Evolutionary conservation across 2,888 invertebrate genomes (phyloP).

Genomic region (Oxystoma pomonae): DNA sequence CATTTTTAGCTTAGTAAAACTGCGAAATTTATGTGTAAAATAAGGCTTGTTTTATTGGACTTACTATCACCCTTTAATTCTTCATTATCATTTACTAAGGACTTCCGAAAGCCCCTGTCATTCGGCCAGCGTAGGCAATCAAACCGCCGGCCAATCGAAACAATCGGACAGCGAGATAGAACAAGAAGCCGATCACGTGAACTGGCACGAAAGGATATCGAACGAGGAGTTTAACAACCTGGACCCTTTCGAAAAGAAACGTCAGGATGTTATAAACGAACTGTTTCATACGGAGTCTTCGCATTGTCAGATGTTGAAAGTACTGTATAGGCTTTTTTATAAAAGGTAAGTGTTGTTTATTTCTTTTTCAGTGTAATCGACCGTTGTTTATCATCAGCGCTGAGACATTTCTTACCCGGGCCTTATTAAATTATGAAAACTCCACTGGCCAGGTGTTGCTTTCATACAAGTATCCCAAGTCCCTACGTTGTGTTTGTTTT

Average conservation of each 20-base stretch:
- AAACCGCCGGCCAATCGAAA: constrained; percentile 23
- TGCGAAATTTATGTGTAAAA: no score
- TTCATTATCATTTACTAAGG: no score
- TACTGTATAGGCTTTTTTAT: constrained; percentile 79
- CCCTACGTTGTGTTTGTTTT: no score
- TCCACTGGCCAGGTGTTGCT: no score
- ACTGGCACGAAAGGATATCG: constrained; percentile 73
- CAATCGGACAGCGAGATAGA: constrained; percentile 55
- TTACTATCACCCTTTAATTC: no score
- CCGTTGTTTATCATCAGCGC: no score
- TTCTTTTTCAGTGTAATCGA: no score
- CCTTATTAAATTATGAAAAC: no score
- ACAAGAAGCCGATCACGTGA: constrained; percentile 61
- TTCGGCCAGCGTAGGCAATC: constrained; percentile 67
- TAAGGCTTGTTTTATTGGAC: no score
- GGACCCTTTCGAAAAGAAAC: constrained; percentile 78
- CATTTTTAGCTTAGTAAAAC: no score
- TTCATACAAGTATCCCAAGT: no score
- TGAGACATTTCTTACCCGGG: no score
- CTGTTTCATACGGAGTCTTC: constrained; percentile 81
- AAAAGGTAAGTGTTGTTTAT: constrained; percentile 59
- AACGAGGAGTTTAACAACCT: constrained; percentile 70
- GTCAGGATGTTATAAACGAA: constrained; percentile 89
- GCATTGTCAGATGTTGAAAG: constrained; percentile 84
- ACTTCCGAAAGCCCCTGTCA: constrained; percentile 45